Conservation (phyloP, 2,888 invertebrate genomes). For the Reticulitermes lucifugus region DNA sequence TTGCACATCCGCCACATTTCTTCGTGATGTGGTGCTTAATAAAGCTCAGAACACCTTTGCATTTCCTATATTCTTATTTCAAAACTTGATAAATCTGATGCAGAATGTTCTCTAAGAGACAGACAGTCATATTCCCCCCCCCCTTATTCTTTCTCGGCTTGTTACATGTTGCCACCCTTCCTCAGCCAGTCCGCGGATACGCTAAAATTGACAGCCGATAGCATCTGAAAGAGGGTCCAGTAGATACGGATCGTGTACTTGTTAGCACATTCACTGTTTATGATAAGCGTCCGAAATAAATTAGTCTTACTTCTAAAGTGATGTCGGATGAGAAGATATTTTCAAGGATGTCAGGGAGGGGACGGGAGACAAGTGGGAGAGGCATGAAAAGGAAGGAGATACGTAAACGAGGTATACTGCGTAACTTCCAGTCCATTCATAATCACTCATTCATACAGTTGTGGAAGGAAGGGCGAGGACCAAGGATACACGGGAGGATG, state of each 20-base stretch:
- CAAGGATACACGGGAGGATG: conserved; percentile 13
- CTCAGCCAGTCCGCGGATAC: neutral
- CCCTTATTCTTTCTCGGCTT: too few relatives aligned
- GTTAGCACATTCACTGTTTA: neutral
- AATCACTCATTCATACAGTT: conserved; percentile 21
- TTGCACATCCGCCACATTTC: too few relatives aligned
- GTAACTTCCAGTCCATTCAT: conserved; percentile 11
- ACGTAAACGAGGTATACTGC: neutral
- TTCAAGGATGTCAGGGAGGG: neutral
- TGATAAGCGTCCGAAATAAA: neutral
- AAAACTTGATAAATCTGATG: too few relatives aligned
- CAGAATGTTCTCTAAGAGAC: too few relatives aligned
- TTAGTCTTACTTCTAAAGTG: neutral
- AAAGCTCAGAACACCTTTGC: too few relatives aligned
- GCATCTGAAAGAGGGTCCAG: too few relatives aligned
- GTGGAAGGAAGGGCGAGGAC: conserved; percentile 24
- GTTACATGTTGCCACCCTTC: too few relatives aligned
- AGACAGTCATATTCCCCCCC: too few relatives aligned
- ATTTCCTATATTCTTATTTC: too few relatives aligned
- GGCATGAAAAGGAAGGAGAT: conserved; percentile 10
- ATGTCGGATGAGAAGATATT: neutral
- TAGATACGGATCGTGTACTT: neutral
- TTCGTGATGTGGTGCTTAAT: too few relatives aligned
- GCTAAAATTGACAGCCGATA: neutral
- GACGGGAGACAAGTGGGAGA: too few relatives aligned